Evolutionary conservation across 2,113 vertebrate genomes (phyloP), one percentile per base, ranked within the genome.

Genomic region (Misgurnus anguillicaudatus): DNA sequence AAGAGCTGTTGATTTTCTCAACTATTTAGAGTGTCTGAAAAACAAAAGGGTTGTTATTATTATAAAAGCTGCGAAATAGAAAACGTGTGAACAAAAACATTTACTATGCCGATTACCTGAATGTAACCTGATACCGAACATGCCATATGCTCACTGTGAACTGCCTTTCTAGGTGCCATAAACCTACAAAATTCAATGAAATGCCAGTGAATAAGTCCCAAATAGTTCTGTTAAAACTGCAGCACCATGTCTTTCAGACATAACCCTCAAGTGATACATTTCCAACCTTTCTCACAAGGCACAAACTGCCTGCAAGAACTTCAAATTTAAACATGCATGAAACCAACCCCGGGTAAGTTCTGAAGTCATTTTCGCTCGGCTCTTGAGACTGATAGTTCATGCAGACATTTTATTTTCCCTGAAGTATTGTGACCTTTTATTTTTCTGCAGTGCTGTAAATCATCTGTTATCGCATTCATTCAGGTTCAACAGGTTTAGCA

Each of bases 401-500:
- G 65, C 45, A 63, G 76, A 70, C 48, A 51, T 79, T 76, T 81
- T 66, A 79, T 55, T 62, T 76, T 47, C 51, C 65, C 61, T 71
- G 47, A 70, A 70, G 58, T 66, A 80, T 65, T 64, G 47, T 80
- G 82, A 80, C 78, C 82, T 80, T 83, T 80, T 66, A 16, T 70
- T 75, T 80, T 83, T 71, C n/a, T n/a, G 60, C 75, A 31, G 75
- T 8, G 48, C 70, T 75, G 78, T 81, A 81, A 78, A 81, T 84
- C 69, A 84, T 75, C 71, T 41, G 79, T 78, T 84, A 81, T 84
- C 69, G 2, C 75, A 75, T 84, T 79, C 24, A 65, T 84, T 84
- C 70, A 79, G 76, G 79, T 84, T 84, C 83, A 84, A 84, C 83
- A 84, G 83, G 83, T 84, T 81, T 79, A 84, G 76, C 70, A 84